Evolutionary conservation across 1,140 invertebrate genomes (phyloP).

Genomic region (Calephelis virginiensis): DNA sequence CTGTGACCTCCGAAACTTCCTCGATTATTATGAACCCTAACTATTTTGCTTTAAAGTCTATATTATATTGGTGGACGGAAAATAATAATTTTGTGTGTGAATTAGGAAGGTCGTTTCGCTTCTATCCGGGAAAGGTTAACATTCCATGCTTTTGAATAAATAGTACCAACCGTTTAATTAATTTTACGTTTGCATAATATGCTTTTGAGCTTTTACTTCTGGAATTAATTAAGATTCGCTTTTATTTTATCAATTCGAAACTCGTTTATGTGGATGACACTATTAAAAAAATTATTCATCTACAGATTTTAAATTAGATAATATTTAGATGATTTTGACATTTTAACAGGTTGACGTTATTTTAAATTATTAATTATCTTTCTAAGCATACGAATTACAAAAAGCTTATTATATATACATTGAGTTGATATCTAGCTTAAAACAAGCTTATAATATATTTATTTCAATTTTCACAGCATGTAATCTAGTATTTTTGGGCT

Average conservation of each 20-base stretch:
- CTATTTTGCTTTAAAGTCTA: constrained; percentile 30
- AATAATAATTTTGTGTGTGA: constrained; percentile 36
- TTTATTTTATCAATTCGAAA: background rate
- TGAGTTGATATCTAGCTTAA: no score
- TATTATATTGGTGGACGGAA: constrained; percentile 23
- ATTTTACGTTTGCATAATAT: constrained; percentile 27
- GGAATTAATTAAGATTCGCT: background rate
- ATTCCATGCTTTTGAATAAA: constrained; percentile 58
- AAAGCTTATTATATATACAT: no score
- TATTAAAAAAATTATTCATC: no score
- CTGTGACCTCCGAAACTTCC: constrained; percentile 25
- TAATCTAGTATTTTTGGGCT: no score
- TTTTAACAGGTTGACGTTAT: no score
- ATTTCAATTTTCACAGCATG: no score
- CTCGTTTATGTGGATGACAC: no score
- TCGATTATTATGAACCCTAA: constrained; percentile 34
- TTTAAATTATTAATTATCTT: no score
- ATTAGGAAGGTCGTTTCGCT: constrained; percentile 43
- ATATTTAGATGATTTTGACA: no score
- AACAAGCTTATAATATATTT: no score
- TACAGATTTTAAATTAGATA: no score
- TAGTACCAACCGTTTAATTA: constrained; percentile 33
- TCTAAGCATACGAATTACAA: no score
- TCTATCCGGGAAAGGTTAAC: constrained; percentile 51
- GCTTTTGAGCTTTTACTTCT: constrained; percentile 16